phyloP scores from a whole-genome alignment of 2,888 invertebrate species.

The Colletes collaris region DNA sequence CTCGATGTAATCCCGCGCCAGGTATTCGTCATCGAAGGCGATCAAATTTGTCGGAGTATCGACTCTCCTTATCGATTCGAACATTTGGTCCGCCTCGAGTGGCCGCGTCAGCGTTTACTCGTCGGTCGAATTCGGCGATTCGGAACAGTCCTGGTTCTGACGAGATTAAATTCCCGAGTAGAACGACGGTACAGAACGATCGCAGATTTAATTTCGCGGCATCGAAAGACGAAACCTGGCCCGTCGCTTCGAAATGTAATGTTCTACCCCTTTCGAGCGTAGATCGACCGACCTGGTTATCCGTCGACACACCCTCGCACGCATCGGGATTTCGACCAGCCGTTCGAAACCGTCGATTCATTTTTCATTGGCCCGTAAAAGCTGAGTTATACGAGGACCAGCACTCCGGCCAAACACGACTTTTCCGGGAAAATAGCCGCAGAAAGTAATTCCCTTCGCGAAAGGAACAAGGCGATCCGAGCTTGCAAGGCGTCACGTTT shows the following conservation, averaged over 20 bases:
- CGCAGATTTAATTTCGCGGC: conserved; percentile 10
- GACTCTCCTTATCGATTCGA: not conserved
- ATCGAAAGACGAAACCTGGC: not conserved
- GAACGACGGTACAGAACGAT: not conserved
- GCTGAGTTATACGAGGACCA: no score
- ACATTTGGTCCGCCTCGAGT: not conserved
- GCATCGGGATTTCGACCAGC: no score
- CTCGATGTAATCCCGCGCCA: not conserved
- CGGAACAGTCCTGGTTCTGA: not conserved
- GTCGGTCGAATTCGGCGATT: not conserved
- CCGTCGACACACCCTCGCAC: no score
- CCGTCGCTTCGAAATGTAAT: conserved; percentile 9
- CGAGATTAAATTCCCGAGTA: conserved; percentile 15
- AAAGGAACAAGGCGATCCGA: no score
- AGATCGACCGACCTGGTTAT: no score
- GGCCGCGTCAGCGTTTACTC: not conserved
- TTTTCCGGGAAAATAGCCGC: no score
- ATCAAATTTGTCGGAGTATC: not conserved
- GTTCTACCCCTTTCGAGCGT: not conserved
- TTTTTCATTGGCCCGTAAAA: no score
- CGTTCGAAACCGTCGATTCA: no score
- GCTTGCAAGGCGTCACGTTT: no score
- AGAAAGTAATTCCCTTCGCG: no score
- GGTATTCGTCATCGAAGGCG: not conserved
- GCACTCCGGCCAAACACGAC: no score